Evolutionary conservation across 2,888 invertebrate species (phyloP), one percentile per base, ranked within the genome.

Genomic region (Mystacides longicornis): DNA sequence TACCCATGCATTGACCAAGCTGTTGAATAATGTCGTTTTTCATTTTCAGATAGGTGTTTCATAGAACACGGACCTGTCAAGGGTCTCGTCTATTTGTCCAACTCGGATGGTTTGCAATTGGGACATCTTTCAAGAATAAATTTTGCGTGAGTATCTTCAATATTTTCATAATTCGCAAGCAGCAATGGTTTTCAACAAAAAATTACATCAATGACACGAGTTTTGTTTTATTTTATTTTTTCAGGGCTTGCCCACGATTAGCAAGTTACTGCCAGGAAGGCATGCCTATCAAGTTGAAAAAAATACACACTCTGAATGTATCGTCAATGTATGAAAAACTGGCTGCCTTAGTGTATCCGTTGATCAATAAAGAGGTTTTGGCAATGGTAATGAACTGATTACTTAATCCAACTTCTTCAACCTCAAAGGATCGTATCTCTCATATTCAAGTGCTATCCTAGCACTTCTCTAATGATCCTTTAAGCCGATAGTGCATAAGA

Each of bases 261-360:
- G 85, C 71, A 75, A 77, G 57, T 87, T n/a, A 83, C 67, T 68
- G 86, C 2, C 85, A 87, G 67, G 86, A 87, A 63, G 86, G 80
- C 16, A 68, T 83, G 68, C 86, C 86, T 1, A 77, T 84, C 2
- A 77, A 82, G 56, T 75, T 87, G 68, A 79, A 79, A 61, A 81
- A 77, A 0, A 82, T 86, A 52, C 85, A 87, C 65, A 77, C 87
- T 1, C 67, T 87, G 51, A 87, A 87, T 64, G 75, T 77, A 0
- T 78, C 78, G 56, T 73, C 81, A 0, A 74, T 80, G 33, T 66
- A 82, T 42, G 81, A 82, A 65, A 81, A 81, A 64, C 71, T 83
- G 59, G 67, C 82, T 69, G 64, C 79, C 23, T 67, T 83, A 61
- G 73, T 82, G 62, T 74, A 71, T 58, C 83, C 83, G 0, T 82